These are phyloP conservation scores for Hyla sarda DNA, from an alignment of 2,113 vertebrate genomes.

Conservation along the genomic window DNA sequence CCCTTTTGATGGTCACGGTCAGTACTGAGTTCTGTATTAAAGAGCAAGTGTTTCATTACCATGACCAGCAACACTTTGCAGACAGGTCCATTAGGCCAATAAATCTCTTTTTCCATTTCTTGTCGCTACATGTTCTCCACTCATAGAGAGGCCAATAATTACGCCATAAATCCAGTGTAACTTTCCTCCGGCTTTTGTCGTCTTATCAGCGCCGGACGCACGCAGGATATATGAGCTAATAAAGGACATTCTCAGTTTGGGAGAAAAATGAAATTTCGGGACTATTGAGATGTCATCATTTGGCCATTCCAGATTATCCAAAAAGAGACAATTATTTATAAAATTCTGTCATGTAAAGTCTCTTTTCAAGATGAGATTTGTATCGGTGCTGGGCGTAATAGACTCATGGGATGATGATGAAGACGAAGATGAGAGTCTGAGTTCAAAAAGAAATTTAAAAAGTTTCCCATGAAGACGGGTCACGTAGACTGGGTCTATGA, in stretches of 20 bases:
- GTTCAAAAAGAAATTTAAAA: background rate
- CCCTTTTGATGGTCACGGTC: no score
- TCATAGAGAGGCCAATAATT: background rate
- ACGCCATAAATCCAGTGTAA: background rate
- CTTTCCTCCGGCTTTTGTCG: background rate
- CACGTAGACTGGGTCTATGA: no score
- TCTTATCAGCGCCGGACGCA: background rate
- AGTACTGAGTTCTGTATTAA: no score
- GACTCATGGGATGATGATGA: background rate
- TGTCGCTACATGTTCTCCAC: background rate
- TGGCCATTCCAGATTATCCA: background rate
- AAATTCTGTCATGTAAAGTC: background rate
- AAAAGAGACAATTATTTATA: background rate
- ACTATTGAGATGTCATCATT: background rate
- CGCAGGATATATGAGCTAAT: background rate
- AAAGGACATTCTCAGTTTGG: background rate
- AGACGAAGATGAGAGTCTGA: background rate
- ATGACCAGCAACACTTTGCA: background rate
- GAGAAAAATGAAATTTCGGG: background rate
- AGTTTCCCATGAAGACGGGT: background rate
- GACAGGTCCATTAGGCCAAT: background rate
- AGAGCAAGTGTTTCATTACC: background rate
- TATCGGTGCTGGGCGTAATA: background rate
- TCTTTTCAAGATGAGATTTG: background rate
- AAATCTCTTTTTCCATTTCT: conserved; percentile 4